phyloP scores from a whole-genome alignment of 2,113 vertebrate species.

The Sinocyclocheilus anshuiensis region DNA sequence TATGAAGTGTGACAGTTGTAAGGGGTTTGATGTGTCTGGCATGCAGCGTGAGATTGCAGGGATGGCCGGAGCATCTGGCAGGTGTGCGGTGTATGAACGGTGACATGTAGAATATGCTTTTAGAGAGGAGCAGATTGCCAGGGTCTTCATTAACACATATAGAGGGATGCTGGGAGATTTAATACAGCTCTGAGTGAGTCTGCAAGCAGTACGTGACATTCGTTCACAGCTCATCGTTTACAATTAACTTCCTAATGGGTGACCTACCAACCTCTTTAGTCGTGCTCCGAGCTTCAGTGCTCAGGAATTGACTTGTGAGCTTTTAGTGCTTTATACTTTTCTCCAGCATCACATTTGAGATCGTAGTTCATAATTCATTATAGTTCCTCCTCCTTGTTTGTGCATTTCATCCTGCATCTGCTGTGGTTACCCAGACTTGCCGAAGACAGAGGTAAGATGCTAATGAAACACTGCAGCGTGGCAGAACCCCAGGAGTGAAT shows the following conservation, averaged over 20 bases:
- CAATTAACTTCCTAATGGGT: constrained; percentile 42
- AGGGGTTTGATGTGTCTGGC: not conserved
- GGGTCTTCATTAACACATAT: constrained; percentile 25
- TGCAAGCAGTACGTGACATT: constrained; percentile 27
- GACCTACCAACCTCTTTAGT: constrained; percentile 15
- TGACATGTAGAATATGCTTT: constrained; percentile 12
- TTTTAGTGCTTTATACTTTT: constrained; percentile 21
- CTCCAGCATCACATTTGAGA: not conserved
- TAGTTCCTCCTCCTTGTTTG: not conserved
- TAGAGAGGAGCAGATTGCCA: constrained; percentile 22
- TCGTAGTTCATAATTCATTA: not conserved
- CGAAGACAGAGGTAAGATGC: not conserved
- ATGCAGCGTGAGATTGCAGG: not conserved
- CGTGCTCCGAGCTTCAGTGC: not conserved
- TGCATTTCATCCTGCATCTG: constrained; percentile 13
- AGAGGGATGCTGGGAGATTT: not conserved
- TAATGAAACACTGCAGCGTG: not conserved
- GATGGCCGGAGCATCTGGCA: constrained; percentile 39
- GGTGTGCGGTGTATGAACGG: constrained; percentile 46
- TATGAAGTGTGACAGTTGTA: constrained; percentile 27
- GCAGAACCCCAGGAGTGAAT: constrained; percentile 1
- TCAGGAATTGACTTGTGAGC: not conserved
- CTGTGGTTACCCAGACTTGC: not conserved
- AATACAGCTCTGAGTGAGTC: not conserved
- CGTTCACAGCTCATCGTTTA: constrained; percentile 36